Base-by-base conservation (phyloP, 2,888 invertebrate species). In the Tipula helvola region DNA sequence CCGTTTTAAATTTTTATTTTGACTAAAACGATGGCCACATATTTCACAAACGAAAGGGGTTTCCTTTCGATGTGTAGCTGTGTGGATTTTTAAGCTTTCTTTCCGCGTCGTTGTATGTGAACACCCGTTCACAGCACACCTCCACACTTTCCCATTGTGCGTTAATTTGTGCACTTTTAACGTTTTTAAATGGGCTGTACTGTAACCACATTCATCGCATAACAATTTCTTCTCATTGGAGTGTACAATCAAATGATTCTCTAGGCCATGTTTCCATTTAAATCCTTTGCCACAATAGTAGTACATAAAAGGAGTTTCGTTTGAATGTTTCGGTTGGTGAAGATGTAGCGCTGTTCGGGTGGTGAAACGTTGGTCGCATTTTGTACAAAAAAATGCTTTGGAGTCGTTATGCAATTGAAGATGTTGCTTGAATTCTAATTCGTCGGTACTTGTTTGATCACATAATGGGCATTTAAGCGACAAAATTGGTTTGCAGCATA, bases 241-340 rank as follows among this genome's bases (percentile, higher is more conserved):
- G 88, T 93, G 91, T 47, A 91, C 89, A 88, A 93, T 91, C 89
- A 93, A 90, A 88, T 94, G 94, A 42, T 92, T 92, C 87, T 91
- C 93, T 0, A 93, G 90, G 0, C 93, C 93, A 88, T 93, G 93
- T 86, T 93, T 93, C 93, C 93, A 93, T 88, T 93, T 93, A 89
- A 93, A 93, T 0, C 92, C 93, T 87, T 92, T 91, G 13, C 90
- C 90, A 88, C 93, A 93, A 44, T 92, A 91, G 2, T 91, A 90
- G 88, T 93, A 93, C 0, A 91, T 90, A 89, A 92, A 93, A 0
- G 93, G 93, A 18, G 93, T 93, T 87, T 92, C 92, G 2, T 90
- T 91, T 0, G 93, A 92, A 88, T 93, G 93, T 87, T 93, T 93
- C 1, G 93, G 93, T n/a, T 92, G 89, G 88, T 93, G 93, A 8